Percentiles rank a stretch among this genome's conserved stretches.
Evolutionary conservation across 2,888 invertebrate species (phyloP).

Genomic region (Temnothorax ravouxi): DNA sequence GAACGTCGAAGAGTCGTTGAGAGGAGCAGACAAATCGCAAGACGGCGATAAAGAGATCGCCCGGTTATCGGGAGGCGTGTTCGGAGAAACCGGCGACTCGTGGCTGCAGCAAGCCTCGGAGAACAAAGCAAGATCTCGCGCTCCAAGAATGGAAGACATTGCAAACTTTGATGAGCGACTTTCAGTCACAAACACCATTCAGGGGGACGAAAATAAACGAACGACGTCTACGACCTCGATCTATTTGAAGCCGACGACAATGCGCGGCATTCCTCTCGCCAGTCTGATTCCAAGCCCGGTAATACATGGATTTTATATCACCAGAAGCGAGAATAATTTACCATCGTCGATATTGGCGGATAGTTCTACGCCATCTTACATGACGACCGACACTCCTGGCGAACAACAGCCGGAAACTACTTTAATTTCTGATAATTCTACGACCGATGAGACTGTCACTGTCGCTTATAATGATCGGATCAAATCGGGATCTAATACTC

Average conservation of each 20-base stretch:
- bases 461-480: background rate
- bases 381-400: background rate
- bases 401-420: constrained; percentile 17
- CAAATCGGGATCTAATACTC: background rate
- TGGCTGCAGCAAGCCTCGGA: constrained; percentile 36
- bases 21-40: background rate
- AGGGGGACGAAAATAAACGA: constrained; percentile 38
- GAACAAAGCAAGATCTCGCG: constrained; percentile 21
- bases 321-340: constrained; percentile 36
- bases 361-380: background rate
- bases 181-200: constrained; percentile 14
- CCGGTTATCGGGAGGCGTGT: background rate
- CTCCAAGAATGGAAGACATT: background rate
- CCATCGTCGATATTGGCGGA: background rate
- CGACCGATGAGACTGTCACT: background rate
- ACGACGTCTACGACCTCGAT: constrained; percentile 54
- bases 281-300: constrained; percentile 26
- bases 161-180: background rate
- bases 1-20: constrained; percentile 27
- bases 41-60: background rate
- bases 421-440: background rate
- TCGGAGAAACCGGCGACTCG: constrained; percentile 28
- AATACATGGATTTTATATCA: constrained; percentile 72
- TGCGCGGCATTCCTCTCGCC: constrained; percentile 66
- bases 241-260: constrained; percentile 70